phyloP scores from a whole-genome alignment of 2,797 vertebrate species.

The Brachyrhaphis roseni region DNA sequence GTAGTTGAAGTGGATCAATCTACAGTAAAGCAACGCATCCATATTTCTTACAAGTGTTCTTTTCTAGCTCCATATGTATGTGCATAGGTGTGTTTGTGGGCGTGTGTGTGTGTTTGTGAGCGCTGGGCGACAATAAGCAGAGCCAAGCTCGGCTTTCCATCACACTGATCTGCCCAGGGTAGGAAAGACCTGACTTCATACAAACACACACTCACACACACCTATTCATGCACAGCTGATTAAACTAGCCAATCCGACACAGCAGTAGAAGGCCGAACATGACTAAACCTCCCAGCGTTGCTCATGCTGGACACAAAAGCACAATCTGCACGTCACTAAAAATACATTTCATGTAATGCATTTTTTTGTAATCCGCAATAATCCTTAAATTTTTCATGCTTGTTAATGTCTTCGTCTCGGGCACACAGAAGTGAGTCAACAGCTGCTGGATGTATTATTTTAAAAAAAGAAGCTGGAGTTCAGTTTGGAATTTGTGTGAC shows the following conservation, averaged over 20 bases:
- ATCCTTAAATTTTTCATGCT: slow-evolving; percentile 28
- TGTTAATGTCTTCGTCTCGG: slow-evolving; percentile 18
- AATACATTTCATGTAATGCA: slow-evolving; percentile 38
- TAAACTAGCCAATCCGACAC: slow-evolving; percentile 56
- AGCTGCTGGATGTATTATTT: slow-evolving; percentile 4
- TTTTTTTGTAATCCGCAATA: slow-evolving; percentile 44
- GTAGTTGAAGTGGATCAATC: slow-evolving; percentile 27
- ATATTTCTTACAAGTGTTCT: slow-evolving; percentile 25
- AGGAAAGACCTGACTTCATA: slow-evolving; percentile 45
- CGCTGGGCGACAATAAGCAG: slow-evolving; percentile 74
- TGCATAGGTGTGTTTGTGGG: slow-evolving; percentile 13
- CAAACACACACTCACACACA: slow-evolving; percentile 45
- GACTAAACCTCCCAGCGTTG: slow-evolving; percentile 33
- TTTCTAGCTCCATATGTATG: slow-evolving; percentile 41
- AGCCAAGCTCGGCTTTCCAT: slow-evolving; percentile 79
- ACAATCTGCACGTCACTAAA: slow-evolving; percentile 33
- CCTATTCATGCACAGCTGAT: slow-evolving; percentile 49
- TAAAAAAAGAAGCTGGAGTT: neutral
- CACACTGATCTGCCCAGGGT: slow-evolving; percentile 72
- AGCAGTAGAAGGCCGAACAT: slow-evolving; percentile 44
- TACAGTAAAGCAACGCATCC: neutral
- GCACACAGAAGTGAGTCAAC: slow-evolving; percentile 10
- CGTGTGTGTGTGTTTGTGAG: slow-evolving; percentile 58
- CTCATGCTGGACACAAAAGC: slow-evolving; percentile 38
- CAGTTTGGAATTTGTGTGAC: neutral